Conservation (phyloP, 2,113 vertebrate genomes). For the Seriola quinqueradiata region DNA sequence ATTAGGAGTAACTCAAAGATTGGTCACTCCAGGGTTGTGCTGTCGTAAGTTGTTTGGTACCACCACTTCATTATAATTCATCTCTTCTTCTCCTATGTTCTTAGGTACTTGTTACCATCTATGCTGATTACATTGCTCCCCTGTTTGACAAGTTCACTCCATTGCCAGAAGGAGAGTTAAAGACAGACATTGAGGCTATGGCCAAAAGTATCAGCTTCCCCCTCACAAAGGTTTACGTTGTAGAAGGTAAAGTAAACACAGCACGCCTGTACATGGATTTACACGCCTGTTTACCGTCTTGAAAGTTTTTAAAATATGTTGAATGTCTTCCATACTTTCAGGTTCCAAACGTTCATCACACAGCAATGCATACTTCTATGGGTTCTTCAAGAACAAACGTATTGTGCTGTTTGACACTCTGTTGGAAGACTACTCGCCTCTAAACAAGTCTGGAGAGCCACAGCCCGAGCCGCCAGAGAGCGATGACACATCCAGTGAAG, state of each 20-base stretch:
- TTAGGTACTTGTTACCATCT: slow-evolving; percentile 98
- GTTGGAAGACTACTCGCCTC: slow-evolving; percentile 94
- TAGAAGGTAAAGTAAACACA: slow-evolving; percentile 90
- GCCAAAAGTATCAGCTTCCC: slow-evolving; percentile 95
- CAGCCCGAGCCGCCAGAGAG: slow-evolving; percentile 81
- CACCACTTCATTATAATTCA: not conserved
- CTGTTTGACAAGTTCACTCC: slow-evolving; percentile 98
- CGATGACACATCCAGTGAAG: slow-evolving; percentile 84
- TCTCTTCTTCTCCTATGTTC: slow-evolving; percentile 13
- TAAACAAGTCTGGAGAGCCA: slow-evolving; percentile 89
- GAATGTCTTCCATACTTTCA: slow-evolving; percentile 66
- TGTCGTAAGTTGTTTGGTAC: not conserved
- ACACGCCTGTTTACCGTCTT: not conserved
- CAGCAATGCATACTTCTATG: slow-evolving; percentile 99
- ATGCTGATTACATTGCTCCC: slow-evolving; percentile 98
- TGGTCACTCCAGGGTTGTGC: not conserved
- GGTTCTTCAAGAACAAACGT: slow-evolving; percentile 99
- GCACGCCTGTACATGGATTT: not conserved
- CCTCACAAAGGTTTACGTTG: slow-evolving; percentile 97
- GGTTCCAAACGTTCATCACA: slow-evolving; percentile 98
- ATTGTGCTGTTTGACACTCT: slow-evolving; percentile 98
- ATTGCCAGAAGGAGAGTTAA: slow-evolving; percentile 94
- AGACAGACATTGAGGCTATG: slow-evolving; percentile 94
- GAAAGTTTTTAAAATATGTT: not conserved
- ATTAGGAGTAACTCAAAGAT: not conserved